phyloP scores from a whole-genome alignment of 2,113 vertebrate genomes.

The Passer domesticus region DNA sequence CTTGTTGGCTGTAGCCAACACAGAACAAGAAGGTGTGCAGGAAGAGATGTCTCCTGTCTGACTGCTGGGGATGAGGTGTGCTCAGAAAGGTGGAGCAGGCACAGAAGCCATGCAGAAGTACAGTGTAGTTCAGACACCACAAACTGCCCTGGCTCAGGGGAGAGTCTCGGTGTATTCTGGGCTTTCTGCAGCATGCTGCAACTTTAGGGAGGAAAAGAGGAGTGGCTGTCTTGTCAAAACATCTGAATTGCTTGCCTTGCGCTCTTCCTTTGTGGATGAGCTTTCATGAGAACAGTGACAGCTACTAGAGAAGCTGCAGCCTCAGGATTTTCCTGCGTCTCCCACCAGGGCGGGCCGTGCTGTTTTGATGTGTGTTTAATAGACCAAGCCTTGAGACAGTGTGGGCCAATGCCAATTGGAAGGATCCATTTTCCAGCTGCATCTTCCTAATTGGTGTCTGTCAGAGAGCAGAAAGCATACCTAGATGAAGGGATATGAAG shows the following conservation, averaged over 20 bases:
- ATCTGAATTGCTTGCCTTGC: constrained; percentile 42
- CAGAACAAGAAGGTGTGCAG: rapidly evolving
- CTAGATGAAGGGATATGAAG: not conserved
- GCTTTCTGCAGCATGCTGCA: not conserved
- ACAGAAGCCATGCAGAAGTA: not conserved
- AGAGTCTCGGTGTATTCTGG: not conserved
- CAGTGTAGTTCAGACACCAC: not conserved
- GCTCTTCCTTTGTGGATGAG: constrained; percentile 19
- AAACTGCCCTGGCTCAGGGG: not conserved
- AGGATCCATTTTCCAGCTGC: not conserved
- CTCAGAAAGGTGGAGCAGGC: not conserved
- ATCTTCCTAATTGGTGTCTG: rapidly evolving
- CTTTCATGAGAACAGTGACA: constrained; percentile 24
- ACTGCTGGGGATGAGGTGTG: not conserved
- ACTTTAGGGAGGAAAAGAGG: not conserved
- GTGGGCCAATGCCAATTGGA: not conserved
- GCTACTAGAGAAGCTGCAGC: constrained; percentile 30
- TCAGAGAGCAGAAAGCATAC: not conserved
- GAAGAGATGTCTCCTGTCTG: not conserved
- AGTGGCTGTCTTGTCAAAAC: not conserved
- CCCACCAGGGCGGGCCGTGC: not conserved
- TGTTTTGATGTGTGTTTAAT: not conserved
- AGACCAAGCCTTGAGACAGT: not conserved
- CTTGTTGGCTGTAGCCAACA: not conserved
- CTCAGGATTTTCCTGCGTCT: not conserved